These are phyloP conservation scores for Mastomys coucha DNA, from an alignment of 2,113 vertebrate genomes.

Conservation along the genomic window DNA sequence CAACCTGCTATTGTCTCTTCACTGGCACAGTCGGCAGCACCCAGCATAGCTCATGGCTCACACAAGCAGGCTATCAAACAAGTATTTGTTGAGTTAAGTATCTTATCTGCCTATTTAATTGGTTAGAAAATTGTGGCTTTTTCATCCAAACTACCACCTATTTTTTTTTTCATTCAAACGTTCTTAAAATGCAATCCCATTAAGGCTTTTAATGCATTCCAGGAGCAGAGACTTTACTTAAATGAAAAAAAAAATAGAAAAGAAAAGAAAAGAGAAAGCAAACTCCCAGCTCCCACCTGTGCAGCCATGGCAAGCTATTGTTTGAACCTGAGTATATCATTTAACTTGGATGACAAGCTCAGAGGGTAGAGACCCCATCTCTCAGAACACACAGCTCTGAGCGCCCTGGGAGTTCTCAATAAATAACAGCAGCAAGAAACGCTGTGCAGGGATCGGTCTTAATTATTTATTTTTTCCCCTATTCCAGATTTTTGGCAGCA, in stretches of 20 bases:
- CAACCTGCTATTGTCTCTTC: conserved; percentile 68
- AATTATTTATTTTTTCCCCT: conserved; percentile 69
- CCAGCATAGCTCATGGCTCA: conserved; percentile 18
- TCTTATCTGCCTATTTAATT: conserved; percentile 71
- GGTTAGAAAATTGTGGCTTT: conserved; percentile 72
- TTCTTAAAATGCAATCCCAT: conserved; percentile 74
- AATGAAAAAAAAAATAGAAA: neutral
- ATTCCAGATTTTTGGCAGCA: conserved; percentile 65
- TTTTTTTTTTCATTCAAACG: conserved; percentile 49
- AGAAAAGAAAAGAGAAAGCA: neutral
- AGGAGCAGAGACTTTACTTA: conserved; percentile 76
- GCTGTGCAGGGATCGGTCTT: conserved; percentile 67
- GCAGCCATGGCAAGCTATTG: conserved; percentile 77
- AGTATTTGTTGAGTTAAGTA: conserved; percentile 61
- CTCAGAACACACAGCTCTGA: conserved; percentile 70
- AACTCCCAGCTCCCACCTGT: conserved; percentile 77
- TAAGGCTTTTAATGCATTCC: conserved; percentile 60
- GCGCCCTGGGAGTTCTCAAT: conserved; percentile 77
- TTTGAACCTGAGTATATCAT: conserved; percentile 74
- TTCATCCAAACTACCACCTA: conserved; percentile 66
- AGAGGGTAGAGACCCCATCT: conserved; percentile 75
- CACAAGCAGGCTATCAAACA: neutral
- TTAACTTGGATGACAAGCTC: conserved; percentile 74
- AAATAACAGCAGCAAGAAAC: conserved; percentile 76
- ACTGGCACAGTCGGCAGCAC: neutral